Base-by-base conservation (phyloP, 2,888 invertebrate species). In the Ormyrus labotus region DNA sequence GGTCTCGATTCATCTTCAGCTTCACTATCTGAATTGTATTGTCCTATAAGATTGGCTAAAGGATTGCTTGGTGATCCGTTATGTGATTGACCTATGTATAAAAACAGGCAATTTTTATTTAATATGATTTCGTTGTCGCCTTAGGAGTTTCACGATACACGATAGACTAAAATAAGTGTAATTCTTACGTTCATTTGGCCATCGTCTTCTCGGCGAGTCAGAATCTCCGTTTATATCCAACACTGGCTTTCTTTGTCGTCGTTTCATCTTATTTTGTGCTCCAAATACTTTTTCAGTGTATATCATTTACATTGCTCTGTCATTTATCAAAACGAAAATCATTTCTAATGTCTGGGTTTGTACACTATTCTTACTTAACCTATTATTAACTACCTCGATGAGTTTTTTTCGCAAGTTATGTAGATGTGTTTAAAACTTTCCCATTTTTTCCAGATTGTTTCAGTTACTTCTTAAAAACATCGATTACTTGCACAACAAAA, bases 21-120 rank as follows among this genome's bases (percentile, higher is more conserved):
- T 69, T 90, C 90, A 61, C 89, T 89, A n/a, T 90, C 90, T 0
- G 90, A 90, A 84, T 90, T 88, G 68, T 90, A 90, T 48, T 90
- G 89, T n/a, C 89, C 89, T 68, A 89, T 80, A 75, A 89, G 83
- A 82, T 87, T 88, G 53, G 87, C 86, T 64, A 90, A 77, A 0
- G 90, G 88, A 83, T 90, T 90, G 67, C 84, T 87, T 4, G 87
- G 85, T 48, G 84, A 83, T 78, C 86, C 88, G 81, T 87, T 88
- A 73, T 87, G 86, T 13, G 83, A 73, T 53, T 87, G 84, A 80
- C 86, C 87, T 45, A 34, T 4, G 34, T 34, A 34, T 3, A 34
- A 34, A 34, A 34, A 34, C 34, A 34, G 34, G 4, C 34, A 34
- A 34, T 34, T 34, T 34, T 34, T 34, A 34, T 34, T 34, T 34